phyloP scores from a whole-genome alignment of 2,797 vertebrate species.

The Enteromius anoplus region DNA sequence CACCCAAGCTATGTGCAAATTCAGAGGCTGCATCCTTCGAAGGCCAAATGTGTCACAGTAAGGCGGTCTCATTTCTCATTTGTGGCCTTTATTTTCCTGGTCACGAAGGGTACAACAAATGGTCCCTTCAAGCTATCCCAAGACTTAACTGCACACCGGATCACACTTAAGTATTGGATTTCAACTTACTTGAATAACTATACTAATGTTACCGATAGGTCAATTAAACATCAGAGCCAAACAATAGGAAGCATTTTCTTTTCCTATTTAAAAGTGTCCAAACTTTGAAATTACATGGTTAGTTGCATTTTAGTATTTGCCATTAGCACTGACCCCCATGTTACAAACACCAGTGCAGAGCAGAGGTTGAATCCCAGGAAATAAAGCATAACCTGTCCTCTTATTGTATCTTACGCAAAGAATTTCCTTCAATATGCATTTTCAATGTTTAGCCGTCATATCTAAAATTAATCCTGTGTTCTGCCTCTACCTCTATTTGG shows the following conservation, averaged over 20 bases:
- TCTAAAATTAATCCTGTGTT: neutral
- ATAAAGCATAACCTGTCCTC: neutral
- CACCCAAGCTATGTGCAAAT: neutral
- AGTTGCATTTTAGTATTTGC: neutral
- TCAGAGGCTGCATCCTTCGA: neutral
- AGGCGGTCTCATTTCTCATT: neutral
- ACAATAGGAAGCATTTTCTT: neutral
- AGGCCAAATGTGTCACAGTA: neutral
- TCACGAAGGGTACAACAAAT: neutral
- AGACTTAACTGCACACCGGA: neutral
- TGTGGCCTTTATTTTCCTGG: neutral
- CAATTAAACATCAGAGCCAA: too few relatives aligned
- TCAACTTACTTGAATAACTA: neutral
- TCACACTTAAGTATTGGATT: neutral
- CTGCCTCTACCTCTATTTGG: constrained; percentile 82
- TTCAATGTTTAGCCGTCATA: neutral
- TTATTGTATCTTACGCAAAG: neutral
- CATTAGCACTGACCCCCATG: neutral
- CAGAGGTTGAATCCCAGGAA: neutral
- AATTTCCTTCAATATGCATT: neutral
- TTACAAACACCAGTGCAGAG: neutral
- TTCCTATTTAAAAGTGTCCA: neutral
- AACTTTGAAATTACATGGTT: neutral
- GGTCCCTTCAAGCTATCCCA: neutral
- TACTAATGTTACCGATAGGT: neutral